phyloP scores from a whole-genome alignment of 2,797 vertebrate genomes.

The Octomys mimax region DNA sequence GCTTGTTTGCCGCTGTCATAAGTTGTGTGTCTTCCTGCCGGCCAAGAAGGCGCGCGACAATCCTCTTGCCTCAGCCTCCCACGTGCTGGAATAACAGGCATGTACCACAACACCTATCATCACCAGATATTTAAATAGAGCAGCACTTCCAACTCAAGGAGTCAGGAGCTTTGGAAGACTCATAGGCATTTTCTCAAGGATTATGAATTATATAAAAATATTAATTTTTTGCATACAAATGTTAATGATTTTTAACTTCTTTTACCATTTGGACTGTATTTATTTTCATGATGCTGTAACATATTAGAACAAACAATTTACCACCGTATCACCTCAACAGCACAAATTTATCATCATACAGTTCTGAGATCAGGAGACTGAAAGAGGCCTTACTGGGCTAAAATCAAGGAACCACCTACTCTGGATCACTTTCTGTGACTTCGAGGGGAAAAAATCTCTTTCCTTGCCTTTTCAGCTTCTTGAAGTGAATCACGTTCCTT shows the following conservation, averaged over 20 bases:
- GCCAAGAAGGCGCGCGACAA: too few relatives aligned
- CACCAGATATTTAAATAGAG: background rate
- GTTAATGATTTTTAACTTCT: background rate
- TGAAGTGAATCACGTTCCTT: background rate
- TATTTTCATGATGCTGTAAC: background rate
- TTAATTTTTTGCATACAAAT: background rate
- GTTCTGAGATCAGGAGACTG: conserved; percentile 25
- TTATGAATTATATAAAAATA: background rate
- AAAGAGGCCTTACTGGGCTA: background rate
- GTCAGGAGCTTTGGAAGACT: background rate
- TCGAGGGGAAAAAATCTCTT: background rate
- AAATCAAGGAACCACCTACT: background rate
- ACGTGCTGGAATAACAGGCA: background rate
- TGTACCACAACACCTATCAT: background rate
- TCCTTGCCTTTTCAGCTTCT: background rate
- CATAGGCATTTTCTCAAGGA: background rate
- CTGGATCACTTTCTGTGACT: background rate
- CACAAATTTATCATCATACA: background rate
- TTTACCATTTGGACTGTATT: background rate
- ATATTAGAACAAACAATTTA: background rate
- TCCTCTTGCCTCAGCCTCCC: background rate
- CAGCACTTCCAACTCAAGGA: background rate
- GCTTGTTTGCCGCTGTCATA: too few relatives aligned
- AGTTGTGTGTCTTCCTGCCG: too few relatives aligned
- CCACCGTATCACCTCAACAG: background rate